Conservation (phyloP, 1,140 invertebrate species). For the Ridgeia piscesae region DNA sequence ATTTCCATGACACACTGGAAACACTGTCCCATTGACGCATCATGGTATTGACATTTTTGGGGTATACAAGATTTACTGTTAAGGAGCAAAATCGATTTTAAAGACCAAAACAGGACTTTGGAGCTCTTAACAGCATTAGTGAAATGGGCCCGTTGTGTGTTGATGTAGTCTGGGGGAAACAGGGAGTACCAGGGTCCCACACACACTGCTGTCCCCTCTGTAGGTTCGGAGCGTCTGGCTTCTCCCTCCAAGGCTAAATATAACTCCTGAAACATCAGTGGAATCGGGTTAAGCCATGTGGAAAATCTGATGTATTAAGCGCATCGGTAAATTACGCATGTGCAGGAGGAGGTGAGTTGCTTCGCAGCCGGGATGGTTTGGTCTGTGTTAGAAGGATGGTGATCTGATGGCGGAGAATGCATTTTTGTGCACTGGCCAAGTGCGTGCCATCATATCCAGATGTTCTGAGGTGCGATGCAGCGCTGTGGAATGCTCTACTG, state of each 20-base stretch:
- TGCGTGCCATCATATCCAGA: background rate
- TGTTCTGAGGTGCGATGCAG: background rate
- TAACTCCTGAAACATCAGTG: background rate
- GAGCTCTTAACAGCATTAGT: too few species aligned
- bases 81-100: too few species aligned
- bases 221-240: background rate
- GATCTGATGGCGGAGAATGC: background rate
- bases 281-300: background rate
- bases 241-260: background rate
- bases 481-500: background rate
- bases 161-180: background rate
- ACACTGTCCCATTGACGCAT: too few species aligned
- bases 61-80: too few species aligned
- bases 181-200: background rate
- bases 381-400: background rate
- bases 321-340: background rate
- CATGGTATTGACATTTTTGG: too few species aligned
- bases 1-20: too few species aligned
- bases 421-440: background rate
- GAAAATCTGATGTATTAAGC: background rate
- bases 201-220: background rate
- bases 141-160: too few species aligned
- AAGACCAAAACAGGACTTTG: too few species aligned
- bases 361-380: background rate
- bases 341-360: background rate